A percentile compares a stretch with the other conserved stretches of the same genome.
phyloP scores from a whole-genome alignment of 1,140 invertebrate genomes.

The Penaeus vannamei region DNA sequence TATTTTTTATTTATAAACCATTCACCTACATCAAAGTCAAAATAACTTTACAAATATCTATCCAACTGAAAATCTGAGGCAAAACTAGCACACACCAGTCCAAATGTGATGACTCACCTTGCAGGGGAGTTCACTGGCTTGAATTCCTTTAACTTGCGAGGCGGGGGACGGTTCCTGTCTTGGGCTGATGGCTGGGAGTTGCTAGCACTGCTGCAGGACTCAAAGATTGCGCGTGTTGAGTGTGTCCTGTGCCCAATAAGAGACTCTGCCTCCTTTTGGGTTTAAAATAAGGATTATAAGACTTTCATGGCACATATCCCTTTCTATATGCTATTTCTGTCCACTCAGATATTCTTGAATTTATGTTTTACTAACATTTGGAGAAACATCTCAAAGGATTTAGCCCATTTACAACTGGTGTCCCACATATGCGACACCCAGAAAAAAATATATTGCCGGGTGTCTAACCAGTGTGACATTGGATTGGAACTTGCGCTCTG shows the following conservation, averaged over 20 bases:
- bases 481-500: too few species aligned
- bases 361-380: too few species aligned
- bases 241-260: constrained; percentile 53
- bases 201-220: constrained; percentile 17
- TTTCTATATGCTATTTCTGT: too few species aligned
- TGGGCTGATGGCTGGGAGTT: not conserved
- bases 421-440: not conserved
- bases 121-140: constrained; percentile 44
- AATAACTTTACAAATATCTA: too few species aligned
- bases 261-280: constrained; percentile 51
- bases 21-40: too few species aligned
- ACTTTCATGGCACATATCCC: not conserved
- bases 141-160: constrained; percentile 54
- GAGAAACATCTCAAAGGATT: too few species aligned
- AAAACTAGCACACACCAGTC: not conserved
- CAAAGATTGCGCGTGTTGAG: constrained; percentile 47
- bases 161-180: constrained; percentile 55
- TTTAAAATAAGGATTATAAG: not conserved
- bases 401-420: too few species aligned
- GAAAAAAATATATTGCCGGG: not conserved
- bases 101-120: not conserved
- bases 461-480: too few species aligned
- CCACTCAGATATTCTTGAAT: not conserved
- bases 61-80: too few species aligned
- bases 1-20: too few species aligned